Evolutionary conservation across 2,888 invertebrate genomes (phyloP).

Genomic region (Pomacea canaliculata): DNA sequence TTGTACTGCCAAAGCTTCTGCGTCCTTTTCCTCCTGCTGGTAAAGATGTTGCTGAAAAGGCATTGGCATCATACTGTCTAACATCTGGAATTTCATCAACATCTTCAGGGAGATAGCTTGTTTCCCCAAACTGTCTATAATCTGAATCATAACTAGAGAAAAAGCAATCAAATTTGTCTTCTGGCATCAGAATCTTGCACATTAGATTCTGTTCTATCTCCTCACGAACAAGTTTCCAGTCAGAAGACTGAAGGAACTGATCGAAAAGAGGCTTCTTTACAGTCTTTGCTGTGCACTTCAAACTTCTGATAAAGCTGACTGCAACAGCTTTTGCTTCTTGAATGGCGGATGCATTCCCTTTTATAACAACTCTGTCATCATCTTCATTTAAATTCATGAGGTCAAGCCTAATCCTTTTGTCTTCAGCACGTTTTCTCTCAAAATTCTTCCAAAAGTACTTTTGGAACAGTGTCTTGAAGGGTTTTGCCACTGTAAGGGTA

Average conservation of each 20-base stretch:
- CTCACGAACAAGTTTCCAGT: not conserved
- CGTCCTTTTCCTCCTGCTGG: too few species aligned
- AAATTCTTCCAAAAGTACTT: not conserved
- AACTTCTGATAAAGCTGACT: not conserved
- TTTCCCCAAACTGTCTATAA: too few species aligned
- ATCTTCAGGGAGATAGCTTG: not conserved
- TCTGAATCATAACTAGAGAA: not conserved
- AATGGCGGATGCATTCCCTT: not conserved
- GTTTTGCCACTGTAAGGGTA: not conserved
- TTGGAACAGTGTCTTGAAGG: not conserved
- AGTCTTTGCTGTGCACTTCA: not conserved
- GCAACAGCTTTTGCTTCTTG: slow-evolving; percentile 1
- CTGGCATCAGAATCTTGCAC: slow-evolving; percentile 4
- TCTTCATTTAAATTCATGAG: not conserved
- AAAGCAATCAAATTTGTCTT: not conserved
- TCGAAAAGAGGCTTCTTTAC: slow-evolving; percentile 10
- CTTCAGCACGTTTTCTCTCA: not conserved
- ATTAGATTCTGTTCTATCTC: slow-evolving; percentile 8
- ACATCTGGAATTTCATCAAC: not conserved
- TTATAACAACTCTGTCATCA: not conserved
- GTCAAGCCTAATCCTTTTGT: not conserved
- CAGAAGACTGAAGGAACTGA: not conserved
- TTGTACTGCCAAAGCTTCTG: too few species aligned
- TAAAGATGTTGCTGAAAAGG: not conserved
- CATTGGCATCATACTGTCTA: not conserved